Evolutionary conservation across 2,113 vertebrate genomes (phyloP).

Genomic region (Fregata magnificens): DNA sequence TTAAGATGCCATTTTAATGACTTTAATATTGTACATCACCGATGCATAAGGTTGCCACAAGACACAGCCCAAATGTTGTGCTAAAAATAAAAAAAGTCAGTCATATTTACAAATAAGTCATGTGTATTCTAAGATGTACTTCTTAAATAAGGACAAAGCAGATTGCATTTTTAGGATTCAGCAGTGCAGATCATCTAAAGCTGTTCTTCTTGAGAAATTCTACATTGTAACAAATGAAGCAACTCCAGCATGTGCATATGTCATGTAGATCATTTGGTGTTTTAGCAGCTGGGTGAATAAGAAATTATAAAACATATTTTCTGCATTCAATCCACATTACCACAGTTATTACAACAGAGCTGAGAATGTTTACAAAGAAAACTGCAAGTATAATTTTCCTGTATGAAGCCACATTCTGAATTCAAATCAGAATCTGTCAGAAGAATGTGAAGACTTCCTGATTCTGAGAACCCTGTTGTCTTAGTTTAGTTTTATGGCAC

Average conservation of each 20-base stretch:
- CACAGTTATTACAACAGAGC: not conserved
- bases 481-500: not conserved
- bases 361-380: conserved; percentile 12
- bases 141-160: conserved; percentile 37
- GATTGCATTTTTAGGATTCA: conserved; percentile 47
- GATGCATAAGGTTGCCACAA: not conserved
- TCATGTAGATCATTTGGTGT: not conserved
- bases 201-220: conserved; percentile 11
- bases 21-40: not conserved
- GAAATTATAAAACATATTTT: not conserved
- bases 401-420: not conserved
- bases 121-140: conserved; percentile 26
- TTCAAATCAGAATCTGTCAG: not conserved
- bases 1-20: conserved; percentile 8
- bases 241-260: not conserved
- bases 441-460: not conserved
- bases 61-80: not conserved
- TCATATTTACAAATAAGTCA: conserved; percentile 28
- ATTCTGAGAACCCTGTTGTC: not conserved
- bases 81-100: conserved; percentile 34
- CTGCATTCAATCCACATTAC: not conserved
- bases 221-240: not conserved
- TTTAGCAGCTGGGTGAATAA: conserved; percentile 30
- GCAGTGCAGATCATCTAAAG: conserved; percentile 26
- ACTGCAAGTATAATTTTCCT: not conserved